Evolutionary conservation across 2,797 vertebrate species (phyloP).

Genomic region (Leontopithecus rosalia): DNA sequence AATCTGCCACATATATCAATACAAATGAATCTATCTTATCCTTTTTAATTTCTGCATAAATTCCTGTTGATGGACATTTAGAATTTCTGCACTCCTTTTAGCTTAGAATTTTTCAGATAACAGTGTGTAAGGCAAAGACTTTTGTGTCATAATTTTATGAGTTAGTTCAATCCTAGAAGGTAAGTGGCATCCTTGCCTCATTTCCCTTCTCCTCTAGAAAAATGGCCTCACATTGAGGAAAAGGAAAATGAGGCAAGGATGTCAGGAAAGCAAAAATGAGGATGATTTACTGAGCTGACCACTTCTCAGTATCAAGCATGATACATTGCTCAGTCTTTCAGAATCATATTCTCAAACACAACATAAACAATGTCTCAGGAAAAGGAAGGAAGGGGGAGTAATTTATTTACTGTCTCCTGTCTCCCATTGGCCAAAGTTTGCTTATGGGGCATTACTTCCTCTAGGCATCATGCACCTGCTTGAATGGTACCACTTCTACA

Average conservation of each 20-base stretch:
- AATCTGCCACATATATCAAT: not conserved
- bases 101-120: not conserved
- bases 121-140: not conserved
- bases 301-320: not conserved
- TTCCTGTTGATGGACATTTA: not conserved
- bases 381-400: not conserved
- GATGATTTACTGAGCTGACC: not conserved
- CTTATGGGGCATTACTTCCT: not conserved
- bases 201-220: not conserved
- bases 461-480: not conserved
- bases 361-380: constrained; percentile 41
- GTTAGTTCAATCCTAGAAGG: not conserved
- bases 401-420: not conserved
- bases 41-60: not conserved
- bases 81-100: not conserved
- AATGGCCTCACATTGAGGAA: not conserved
- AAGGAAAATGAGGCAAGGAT: not conserved
- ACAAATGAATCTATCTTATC: not conserved
- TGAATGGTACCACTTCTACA: not conserved
- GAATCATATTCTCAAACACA: not conserved
- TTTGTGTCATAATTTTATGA: not conserved
- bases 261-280: not conserved
- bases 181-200: not conserved
- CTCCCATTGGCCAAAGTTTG: not conserved
- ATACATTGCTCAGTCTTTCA: not conserved